Evolutionary conservation across 2,888 invertebrate genomes (phyloP), one percentile per base, ranked within the genome.

Genomic region (Philaethria dido): DNA sequence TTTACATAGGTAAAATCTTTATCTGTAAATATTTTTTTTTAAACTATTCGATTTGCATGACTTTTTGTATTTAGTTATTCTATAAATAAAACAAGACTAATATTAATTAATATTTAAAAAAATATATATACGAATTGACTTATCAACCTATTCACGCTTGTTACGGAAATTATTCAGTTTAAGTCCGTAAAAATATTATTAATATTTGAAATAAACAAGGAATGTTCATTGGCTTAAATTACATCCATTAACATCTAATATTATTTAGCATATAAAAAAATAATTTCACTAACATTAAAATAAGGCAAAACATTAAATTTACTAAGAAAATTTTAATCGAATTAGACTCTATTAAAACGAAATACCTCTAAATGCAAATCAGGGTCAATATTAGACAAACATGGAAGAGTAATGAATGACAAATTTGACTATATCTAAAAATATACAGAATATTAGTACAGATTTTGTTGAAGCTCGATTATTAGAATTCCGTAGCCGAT

Each of bases 301-400:
- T 88, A 87, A 87, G 87, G 81, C 85, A 82, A 83, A 77, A 78
- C 77, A 78, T 74, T 75, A 72, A 76, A 69, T 74, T 77, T 72
- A 69, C 52, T 67, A 64, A 22, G 44, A 52, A 60, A 36, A 50
- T 68, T 39, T 45, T 42, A 44, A 29, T 44, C 18, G 11, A 33
- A 54, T 44, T 44, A 63, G 9, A 14, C 6, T 29, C 44, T 44
- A 52, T 45, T 11, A 11, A 54, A 55, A 45, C 11, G 33, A 36
- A 16, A 16, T 55, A 36, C 14, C 8, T 47, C 11, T 39, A 57
- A 0, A n/a, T 50, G n/a, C 25, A 48, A 29, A 16, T 16, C 52
- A 33, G 29, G n/a, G 14, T 45, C 20, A 33, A 33, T 39, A 22
- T 22, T 25, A 55, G 18, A 39, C 5, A 14, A 36, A 39, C 20